phyloP scores from a whole-genome alignment of 2,888 invertebrate genomes.

The Aporophyla nigra region DNA sequence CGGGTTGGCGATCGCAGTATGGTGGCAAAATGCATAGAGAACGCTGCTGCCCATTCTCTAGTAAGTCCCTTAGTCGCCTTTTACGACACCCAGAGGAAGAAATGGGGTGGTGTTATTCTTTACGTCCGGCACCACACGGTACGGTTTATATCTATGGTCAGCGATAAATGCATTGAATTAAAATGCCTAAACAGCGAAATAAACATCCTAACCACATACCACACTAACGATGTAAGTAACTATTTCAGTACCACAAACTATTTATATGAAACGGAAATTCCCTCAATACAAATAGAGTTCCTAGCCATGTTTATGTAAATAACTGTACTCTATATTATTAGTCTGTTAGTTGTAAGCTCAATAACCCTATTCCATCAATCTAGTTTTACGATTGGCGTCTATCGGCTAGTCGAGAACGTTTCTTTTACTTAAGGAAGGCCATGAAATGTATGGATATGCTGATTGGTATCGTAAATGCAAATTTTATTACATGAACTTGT shows the following conservation, averaged over 20 bases:
- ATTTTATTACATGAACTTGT: slow-evolving; percentile 29
- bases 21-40: too few relatives aligned
- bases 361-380: slow-evolving; percentile 20
- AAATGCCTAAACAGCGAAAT: background rate
- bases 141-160: too few relatives aligned
- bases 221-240: background rate
- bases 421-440: slow-evolving; percentile 21
- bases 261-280: slow-evolving; percentile 27
- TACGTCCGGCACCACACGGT: too few relatives aligned
- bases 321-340: slow-evolving; percentile 36
- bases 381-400: slow-evolving; percentile 39
- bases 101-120: too few relatives aligned
- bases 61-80: too few relatives aligned
- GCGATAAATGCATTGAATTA: too few relatives aligned
- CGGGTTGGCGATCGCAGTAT: too few relatives aligned
- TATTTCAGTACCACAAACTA: slow-evolving; percentile 3
- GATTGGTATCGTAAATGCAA: slow-evolving; percentile 48
- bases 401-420: slow-evolving; percentile 5
- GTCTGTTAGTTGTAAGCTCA: slow-evolving; percentile 4
- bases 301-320: slow-evolving; percentile 41
- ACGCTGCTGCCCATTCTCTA: too few relatives aligned
- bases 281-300: slow-evolving; percentile 41
- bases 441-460: slow-evolving; percentile 35
- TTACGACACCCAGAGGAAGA: too few relatives aligned
- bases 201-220: background rate